Base-by-base conservation (phyloP, 1,140 invertebrate genomes). In the Cecropterus lyciades region DNA sequence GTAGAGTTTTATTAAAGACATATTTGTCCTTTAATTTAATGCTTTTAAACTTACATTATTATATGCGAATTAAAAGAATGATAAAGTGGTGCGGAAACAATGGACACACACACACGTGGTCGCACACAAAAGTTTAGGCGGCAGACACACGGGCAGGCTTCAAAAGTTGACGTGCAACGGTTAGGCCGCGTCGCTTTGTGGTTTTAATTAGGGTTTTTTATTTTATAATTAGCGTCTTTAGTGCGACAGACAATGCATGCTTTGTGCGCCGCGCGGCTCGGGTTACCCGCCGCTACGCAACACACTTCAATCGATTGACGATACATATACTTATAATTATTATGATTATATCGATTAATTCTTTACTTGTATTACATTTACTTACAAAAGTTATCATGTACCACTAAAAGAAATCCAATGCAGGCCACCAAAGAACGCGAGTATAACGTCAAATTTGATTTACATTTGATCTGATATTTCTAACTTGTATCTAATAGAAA, bases 171-270 rank as follows among this genome's bases (percentile, higher is more conserved):
- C 40, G 45, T 20, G 42, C 46, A 45, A 30, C 37, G 48, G 60
- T 59, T 51, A 59, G 67, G 56, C 63, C 65, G 70, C 33, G 10
- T 48, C 43, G 57, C 57, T 60, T 72, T 72, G 65, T 69, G 69
- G 65, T 63, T n/a, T 80, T 85, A 85, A 85, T 81, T 83, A 82
- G 77, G 67, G 69, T 78, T 80, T 75, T 73, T 70, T 71, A 66
- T 74, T 76, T 74, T 70, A 73, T 77, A 74, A 77, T 77, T 77
- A 77, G 75, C 75, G 63, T 65, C 66, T 74, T 74, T 68, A 64
- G 27, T 52, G 48, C 46, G 30, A 49, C 30, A 42, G 46, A 63
- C 60, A 63, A 63, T 63, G 17, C 27, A n/a, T 10, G 30, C 46
- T 63, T 52, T 63, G 46, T 63, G 56, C 43, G 56, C 13, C 55